These are phyloP conservation scores for Onthophagus sagittarius DNA, from an alignment of 2,888 invertebrate species.

Conservation along the genomic window DNA sequence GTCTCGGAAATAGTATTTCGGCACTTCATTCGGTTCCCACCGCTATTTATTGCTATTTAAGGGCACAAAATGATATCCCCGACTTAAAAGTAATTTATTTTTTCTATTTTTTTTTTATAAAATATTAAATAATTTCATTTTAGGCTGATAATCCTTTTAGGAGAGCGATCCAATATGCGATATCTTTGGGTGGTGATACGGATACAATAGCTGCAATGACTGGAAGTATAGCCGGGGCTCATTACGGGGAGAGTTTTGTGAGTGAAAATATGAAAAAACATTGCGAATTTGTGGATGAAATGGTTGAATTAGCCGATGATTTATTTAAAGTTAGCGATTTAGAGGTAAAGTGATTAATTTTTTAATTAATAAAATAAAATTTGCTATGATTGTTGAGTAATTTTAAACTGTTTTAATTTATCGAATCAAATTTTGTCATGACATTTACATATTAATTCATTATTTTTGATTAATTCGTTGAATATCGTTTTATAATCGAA, in stretches of 20 bases:
- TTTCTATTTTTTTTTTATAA: constrained; percentile 6
- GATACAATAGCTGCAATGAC: constrained; percentile 77
- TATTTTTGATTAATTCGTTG: no score
- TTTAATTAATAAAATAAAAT: constrained; percentile 48
- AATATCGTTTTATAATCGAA: no score
- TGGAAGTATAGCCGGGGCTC: constrained; percentile 66
- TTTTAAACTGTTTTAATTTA: no score
- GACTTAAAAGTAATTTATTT: constrained; percentile 47
- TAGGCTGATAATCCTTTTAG: constrained; percentile 58
- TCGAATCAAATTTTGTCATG: no score
- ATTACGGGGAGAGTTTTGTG: constrained; percentile 58
- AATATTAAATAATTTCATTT: constrained; percentile 29
- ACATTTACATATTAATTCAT: no score
- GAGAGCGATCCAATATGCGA: constrained; percentile 64
- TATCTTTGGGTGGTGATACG: constrained; percentile 71
- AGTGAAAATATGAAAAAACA: constrained; percentile 51
- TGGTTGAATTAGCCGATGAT: constrained; percentile 53
- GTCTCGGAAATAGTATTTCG: constrained; percentile 58
- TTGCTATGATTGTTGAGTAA: constrained; percentile 2
- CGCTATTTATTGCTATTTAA: constrained; percentile 66
- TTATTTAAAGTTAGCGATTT: constrained; percentile 34
- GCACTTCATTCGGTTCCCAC: constrained; percentile 70
- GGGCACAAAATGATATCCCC: constrained; percentile 52
- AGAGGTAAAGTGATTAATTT: constrained; percentile 35
- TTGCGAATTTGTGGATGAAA: constrained; percentile 58